Conservation (phyloP, 2,797 vertebrate genomes). For the Brachyalestes nurse region DNA sequence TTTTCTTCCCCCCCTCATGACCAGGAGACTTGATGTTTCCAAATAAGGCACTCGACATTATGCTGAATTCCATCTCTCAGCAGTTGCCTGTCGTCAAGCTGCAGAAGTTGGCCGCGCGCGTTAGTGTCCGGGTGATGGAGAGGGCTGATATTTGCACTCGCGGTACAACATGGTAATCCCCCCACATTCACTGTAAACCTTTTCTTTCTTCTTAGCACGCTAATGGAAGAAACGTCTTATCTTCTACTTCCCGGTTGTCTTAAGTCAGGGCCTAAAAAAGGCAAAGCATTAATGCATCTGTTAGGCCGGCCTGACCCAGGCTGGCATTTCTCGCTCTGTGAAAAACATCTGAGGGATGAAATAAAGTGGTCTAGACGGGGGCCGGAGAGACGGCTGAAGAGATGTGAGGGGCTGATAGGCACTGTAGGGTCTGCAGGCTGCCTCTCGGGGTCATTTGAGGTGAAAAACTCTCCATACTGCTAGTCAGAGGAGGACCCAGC, state of each 20-base stretch:
- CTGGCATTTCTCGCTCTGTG: slow-evolving; percentile 44
- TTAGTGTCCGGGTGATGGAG: slow-evolving; percentile 45
- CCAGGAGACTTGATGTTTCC: slow-evolving; percentile 53
- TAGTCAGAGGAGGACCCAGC: slow-evolving; percentile 18
- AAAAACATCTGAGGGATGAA: slow-evolving; percentile 51
- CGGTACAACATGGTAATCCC: slow-evolving; percentile 45
- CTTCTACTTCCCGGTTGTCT: slow-evolving; percentile 29
- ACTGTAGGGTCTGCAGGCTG: slow-evolving; percentile 16
- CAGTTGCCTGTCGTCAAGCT: slow-evolving; percentile 57
- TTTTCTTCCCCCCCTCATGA: slow-evolving; percentile 36
- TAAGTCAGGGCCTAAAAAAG: slow-evolving; percentile 14
- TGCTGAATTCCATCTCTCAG: slow-evolving; percentile 57
- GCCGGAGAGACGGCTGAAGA: slow-evolving; percentile 31
- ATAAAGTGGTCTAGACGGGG: slow-evolving; percentile 54
- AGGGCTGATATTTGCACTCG: slow-evolving; percentile 51
- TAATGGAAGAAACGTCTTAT: slow-evolving; percentile 45
- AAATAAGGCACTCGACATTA: slow-evolving; percentile 56
- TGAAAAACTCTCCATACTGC: slow-evolving; percentile 29
- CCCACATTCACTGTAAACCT: slow-evolving; percentile 34
- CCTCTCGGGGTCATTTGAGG: slow-evolving; percentile 44
- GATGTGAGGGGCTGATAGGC: slow-evolving; percentile 44
- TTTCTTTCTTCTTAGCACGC: slow-evolving; percentile 19
- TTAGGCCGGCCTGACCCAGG: slow-evolving; percentile 45
- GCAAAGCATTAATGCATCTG: slow-evolving; percentile 25
- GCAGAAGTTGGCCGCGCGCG: slow-evolving; percentile 50